Conservation (phyloP, 2,797 vertebrate genomes). For the Catostomus latipinnis region DNA sequence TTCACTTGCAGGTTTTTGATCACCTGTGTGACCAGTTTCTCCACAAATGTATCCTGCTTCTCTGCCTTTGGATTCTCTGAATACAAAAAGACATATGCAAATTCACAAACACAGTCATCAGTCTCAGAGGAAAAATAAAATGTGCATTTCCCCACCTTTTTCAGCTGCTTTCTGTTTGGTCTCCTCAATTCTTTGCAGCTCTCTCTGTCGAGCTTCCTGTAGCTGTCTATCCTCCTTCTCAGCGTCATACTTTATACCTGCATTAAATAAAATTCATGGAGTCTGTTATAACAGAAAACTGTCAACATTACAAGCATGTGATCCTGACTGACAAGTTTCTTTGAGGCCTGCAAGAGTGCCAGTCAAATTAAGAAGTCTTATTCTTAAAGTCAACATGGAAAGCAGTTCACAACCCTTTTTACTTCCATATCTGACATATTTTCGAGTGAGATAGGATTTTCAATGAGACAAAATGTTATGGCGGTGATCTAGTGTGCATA, state of each 20-base stretch:
- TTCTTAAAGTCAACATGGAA: too few species aligned
- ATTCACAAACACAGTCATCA: background rate
- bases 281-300: background rate
- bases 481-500: too few species aligned
- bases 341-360: background rate
- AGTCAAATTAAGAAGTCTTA: background rate
- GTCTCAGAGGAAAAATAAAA: background rate
- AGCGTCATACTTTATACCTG: constrained; percentile 95
- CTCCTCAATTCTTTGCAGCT: constrained; percentile 95
- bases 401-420: too few species aligned
- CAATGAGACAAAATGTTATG: too few species aligned
- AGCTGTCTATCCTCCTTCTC: constrained; percentile 93
- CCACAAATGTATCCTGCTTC: constrained; percentile 94
- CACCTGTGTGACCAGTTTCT: constrained; percentile 96
- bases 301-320: background rate
- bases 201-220: constrained; percentile 89
- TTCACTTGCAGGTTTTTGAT: constrained; percentile 98
- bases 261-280: constrained; percentile 8
- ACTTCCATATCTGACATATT: too few species aligned
- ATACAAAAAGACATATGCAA: background rate
- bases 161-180: constrained; percentile 93
- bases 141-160: constrained; percentile 78
- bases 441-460: too few species aligned
- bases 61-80: constrained; percentile 85
- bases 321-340: background rate